Percentiles rank a stretch among this genome's conserved stretches.
Conservation (phyloP, 2,797 vertebrate genomes). For the Pampus argenteus region DNA sequence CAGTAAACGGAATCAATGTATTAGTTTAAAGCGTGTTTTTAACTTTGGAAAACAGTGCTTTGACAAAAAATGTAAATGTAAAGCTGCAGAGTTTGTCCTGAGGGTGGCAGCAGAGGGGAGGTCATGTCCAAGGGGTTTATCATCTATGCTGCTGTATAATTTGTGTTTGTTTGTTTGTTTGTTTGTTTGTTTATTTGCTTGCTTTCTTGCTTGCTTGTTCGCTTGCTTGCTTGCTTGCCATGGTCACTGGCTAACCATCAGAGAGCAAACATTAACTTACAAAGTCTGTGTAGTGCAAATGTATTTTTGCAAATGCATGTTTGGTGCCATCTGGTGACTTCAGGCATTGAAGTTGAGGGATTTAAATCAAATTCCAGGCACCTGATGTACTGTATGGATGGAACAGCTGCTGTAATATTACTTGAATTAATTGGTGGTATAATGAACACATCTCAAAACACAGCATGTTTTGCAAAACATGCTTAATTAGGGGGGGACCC, state of each 20-base stretch:
- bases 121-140: slow-evolving; percentile 17
- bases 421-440: slow-evolving; percentile 30
- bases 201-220: no score
- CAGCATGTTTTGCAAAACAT: slow-evolving; percentile 47
- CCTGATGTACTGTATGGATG: slow-evolving; percentile 41
- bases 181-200: no score
- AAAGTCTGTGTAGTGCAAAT: slow-evolving; percentile 71
- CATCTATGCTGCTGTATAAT: background rate
- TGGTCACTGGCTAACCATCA: slow-evolving; percentile 60
- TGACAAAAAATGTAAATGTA: background rate
- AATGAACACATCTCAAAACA: slow-evolving; percentile 51
- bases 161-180: no score
- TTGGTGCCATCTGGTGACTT: slow-evolving; percentile 82
- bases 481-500: slow-evolving; percentile 44
- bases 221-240: background rate
- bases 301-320: slow-evolving; percentile 70
- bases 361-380: slow-evolving; percentile 54
- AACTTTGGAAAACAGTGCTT: background rate
- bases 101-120: slow-evolving; percentile 53
- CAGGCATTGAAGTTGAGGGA: slow-evolving; percentile 62
- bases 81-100: slow-evolving; percentile 22
- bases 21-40: background rate
- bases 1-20: background rate
- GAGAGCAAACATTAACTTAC: slow-evolving; percentile 58
- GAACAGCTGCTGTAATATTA: slow-evolving; percentile 63